These are phyloP conservation scores for Drosophila guanche DNA, from an alignment of 1,140 invertebrate species.

Conservation along the genomic window DNA sequence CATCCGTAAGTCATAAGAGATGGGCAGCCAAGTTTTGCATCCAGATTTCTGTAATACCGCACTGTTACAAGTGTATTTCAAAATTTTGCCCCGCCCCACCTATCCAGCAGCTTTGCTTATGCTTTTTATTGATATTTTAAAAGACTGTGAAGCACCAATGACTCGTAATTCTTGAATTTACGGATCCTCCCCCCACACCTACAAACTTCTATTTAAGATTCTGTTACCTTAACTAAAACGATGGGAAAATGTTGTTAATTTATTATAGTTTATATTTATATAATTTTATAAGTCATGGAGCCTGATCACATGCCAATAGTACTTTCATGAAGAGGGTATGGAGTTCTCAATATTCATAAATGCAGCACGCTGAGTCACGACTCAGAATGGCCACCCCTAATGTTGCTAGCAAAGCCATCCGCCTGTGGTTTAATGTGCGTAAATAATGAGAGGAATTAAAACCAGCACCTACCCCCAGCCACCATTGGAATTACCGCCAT, in stretches of 20 bases:
- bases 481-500: conserved; percentile 16
- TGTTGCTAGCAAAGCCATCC: conserved; percentile 5
- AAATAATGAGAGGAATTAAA: conserved; percentile 65
- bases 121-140: background rate
- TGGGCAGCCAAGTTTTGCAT: no score
- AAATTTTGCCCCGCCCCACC: no score
- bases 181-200: no score
- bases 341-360: conserved; percentile 16
- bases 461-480: conserved; percentile 31
- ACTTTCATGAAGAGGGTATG: conserved; percentile 28
- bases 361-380: conserved; percentile 45
- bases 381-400: background rate
- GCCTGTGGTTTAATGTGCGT: conserved; percentile 54
- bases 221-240: no score
- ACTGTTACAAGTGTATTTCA: no score
- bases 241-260: no score
- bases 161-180: background rate
- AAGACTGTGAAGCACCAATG: conserved; percentile 34
- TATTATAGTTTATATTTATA: no score
- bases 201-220: no score
- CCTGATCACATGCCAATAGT: background rate
- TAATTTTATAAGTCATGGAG: no score
- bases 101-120: no score
- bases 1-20: no score
- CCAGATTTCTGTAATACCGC: no score